A percentile compares a stretch with the other conserved stretches of the same genome.
Conservation (phyloP, 2,113 vertebrate species). For the Ceyx melanurus region DNA sequence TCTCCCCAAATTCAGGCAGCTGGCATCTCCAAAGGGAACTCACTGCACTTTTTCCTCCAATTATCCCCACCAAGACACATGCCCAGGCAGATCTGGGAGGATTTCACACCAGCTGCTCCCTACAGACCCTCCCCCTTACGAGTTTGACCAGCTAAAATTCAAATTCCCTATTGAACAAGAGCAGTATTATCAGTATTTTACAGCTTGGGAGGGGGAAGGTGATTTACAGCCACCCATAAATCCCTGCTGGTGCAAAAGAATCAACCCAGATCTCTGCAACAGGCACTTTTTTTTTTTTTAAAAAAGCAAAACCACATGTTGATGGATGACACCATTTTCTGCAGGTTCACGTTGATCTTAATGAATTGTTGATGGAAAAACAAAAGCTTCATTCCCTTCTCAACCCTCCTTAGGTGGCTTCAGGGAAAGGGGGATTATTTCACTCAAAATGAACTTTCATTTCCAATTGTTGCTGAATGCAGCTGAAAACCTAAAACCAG, state of each 20-base stretch:
- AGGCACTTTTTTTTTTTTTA: not conserved
- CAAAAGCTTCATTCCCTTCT: conserved; percentile 55
- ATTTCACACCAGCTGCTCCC: not conserved
- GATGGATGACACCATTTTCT: conserved; percentile 10
- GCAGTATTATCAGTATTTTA: conserved; percentile 6
- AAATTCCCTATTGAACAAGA: not conserved
- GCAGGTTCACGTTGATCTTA: conserved; percentile 54
- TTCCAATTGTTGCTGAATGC: not conserved
- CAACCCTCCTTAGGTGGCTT: conserved; percentile 6
- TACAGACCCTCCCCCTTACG: not conserved
- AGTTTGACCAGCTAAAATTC: not conserved
- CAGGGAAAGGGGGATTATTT: conserved; percentile 31
- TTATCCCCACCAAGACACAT: rapidly evolving
- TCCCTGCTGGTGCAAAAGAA: conserved; percentile 31
- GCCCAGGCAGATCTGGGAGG: not conserved
- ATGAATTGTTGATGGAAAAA: conserved; percentile 65
- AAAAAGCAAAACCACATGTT: conserved; percentile 27
- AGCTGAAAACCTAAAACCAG: not conserved
- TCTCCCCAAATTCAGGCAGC: not conserved
- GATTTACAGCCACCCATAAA: conserved; percentile 57
- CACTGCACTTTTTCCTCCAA: rapidly evolving
- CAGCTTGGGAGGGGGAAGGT: conserved; percentile 39
- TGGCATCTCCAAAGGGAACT: not conserved
- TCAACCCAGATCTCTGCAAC: not conserved
- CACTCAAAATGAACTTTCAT: conserved; percentile 27